Percentiles rank a stretch among this genome's conserved stretches.
Conservation (phyloP, 2,888 invertebrate genomes). For the Cylloceria caligata region DNA sequence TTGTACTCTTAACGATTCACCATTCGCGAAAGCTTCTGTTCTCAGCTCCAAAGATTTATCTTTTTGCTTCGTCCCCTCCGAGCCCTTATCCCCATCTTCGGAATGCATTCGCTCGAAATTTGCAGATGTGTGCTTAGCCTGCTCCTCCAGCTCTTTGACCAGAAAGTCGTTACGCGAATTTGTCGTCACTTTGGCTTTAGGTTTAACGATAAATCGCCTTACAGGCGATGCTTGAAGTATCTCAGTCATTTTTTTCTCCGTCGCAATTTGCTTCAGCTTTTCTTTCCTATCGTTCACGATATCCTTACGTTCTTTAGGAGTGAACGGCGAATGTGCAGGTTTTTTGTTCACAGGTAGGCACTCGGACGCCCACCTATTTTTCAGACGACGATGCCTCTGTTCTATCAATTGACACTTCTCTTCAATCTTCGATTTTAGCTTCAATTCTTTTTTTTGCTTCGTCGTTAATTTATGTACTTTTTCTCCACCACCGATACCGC, state of each 20-base stretch:
- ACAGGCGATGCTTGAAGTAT: slow-evolving; percentile 60
- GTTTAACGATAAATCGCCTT: slow-evolving; percentile 71
- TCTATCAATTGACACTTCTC: slow-evolving; percentile 64
- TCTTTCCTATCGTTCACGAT: slow-evolving; percentile 85
- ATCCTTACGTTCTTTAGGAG: slow-evolving; percentile 71
- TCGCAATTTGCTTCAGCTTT: slow-evolving; percentile 86
- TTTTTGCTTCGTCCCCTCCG: not conserved
- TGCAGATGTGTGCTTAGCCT: not conserved
- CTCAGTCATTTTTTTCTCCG: slow-evolving; percentile 79
- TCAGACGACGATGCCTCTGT: slow-evolving; percentile 62
- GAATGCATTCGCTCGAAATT: slow-evolving; percentile 11
- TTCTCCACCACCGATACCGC: not conserved
- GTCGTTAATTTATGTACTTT: slow-evolving; percentile 43
- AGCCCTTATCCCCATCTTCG: not conserved
- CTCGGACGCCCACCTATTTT: slow-evolving; percentile 70
- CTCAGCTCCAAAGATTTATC: not conserved
- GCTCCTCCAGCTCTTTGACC: slow-evolving; percentile 64
- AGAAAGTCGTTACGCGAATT: slow-evolving; percentile 87
- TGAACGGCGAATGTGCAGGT: not conserved
- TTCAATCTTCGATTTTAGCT: slow-evolving; percentile 52
- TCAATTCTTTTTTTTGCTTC: slow-evolving; percentile 57
- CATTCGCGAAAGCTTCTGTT: not conserved
- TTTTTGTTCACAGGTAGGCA: slow-evolving; percentile 60
- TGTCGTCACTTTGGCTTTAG: slow-evolving; percentile 85
- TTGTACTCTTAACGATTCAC: slow-evolving; percentile 3